Evolutionary conservation across 2,888 invertebrate genomes (phyloP), one percentile per base, ranked within the genome.

Genomic region (Oegoconia quadripuncta): DNA sequence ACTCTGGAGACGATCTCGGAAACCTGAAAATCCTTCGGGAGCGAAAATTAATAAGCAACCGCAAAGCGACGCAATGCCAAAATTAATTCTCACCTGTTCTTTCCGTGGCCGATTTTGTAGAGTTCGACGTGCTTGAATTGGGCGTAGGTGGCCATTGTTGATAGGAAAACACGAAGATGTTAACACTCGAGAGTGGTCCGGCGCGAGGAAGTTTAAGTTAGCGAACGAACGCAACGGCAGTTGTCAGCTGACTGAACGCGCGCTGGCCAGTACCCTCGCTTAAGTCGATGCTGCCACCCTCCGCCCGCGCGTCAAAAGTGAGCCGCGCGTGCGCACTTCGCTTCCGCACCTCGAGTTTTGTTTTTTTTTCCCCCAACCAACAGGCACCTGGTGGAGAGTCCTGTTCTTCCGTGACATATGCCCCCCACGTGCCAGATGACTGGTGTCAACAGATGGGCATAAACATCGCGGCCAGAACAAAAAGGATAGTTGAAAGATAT

Each of bases 91-190:
- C 56, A 96, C 96, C 96, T 95, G 89, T 95, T 95, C 89, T 97
- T 97, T 78, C 96, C 95, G 87, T 94, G 94, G 80, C 96, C 96
- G 78, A 96, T 94, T 88, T 96, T 95, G 91, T 96, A 96, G 66
- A 97, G 92, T 89, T 96, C 96, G 83, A 97, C 93, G 89, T 96
- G 96, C 89, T 96, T 94, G 90, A 95, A 96, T 59, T 95, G 93
- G 75, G 96, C 95, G 90, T 96, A 96, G 76, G 96, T 94, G 79
- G 96, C 96, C 96, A 96, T 95, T 67, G 65, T 51, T 41, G 41
- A 30, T 39, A 39, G 44, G 27, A 36, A 44, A 45, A 48, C 46
- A 50, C 47, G 52, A 37, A 42, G 51, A 40, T 34, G 38, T 51
- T 53, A 50, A 57, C 59, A 62, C 56, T 48, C 35, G 41, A 54